Conservation (phyloP, 2,888 invertebrate genomes). For the Lasioglossum lativentre region DNA sequence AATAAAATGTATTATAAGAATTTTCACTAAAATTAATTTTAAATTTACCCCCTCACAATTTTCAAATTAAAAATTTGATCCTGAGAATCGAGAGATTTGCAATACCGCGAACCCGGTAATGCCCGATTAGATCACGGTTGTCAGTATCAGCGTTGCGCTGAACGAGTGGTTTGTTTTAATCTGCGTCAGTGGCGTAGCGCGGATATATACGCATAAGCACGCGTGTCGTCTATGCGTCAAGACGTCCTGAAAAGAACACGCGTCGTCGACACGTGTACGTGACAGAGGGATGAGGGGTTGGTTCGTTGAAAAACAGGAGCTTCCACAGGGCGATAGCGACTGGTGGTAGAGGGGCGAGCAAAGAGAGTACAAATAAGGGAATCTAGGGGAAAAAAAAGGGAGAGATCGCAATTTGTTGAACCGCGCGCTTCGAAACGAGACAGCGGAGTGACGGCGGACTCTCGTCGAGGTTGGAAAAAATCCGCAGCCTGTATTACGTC, state of each 20-base stretch:
- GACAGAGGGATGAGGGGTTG: slow-evolving; percentile 61
- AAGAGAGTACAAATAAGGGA: slow-evolving; percentile 67
- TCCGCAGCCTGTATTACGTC: slow-evolving; percentile 53
- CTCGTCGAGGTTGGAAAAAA: slow-evolving; percentile 45
- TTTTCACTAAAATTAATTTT: too few species aligned
- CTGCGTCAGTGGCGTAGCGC: slow-evolving; percentile 4
- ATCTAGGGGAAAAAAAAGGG: slow-evolving; percentile 64
- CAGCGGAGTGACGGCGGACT: slow-evolving; percentile 62
- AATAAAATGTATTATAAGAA: too few species aligned
- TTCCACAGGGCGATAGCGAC: slow-evolving; percentile 23
- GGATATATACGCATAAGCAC: slow-evolving; percentile 17
- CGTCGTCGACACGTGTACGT: slow-evolving; percentile 65
- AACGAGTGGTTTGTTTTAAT: slow-evolving; percentile 1
- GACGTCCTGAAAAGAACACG: slow-evolving; percentile 59
- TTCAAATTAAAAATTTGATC: too few species aligned
- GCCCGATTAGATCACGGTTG: neutral
- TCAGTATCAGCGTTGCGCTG: neutral
- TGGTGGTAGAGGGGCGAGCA: slow-evolving; percentile 15
- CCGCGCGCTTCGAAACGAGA: slow-evolving; percentile 66
- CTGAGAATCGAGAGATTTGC: too few species aligned
- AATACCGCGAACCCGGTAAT: too few species aligned
- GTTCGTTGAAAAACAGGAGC: slow-evolving; percentile 55
- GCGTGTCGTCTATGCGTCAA: slow-evolving; percentile 37
- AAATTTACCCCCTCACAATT: too few species aligned
- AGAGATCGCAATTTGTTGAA: slow-evolving; percentile 71